These are phyloP conservation scores for Discoglossus pictus DNA, from an alignment of 2,797 vertebrate genomes.

Conservation along the genomic window DNA sequence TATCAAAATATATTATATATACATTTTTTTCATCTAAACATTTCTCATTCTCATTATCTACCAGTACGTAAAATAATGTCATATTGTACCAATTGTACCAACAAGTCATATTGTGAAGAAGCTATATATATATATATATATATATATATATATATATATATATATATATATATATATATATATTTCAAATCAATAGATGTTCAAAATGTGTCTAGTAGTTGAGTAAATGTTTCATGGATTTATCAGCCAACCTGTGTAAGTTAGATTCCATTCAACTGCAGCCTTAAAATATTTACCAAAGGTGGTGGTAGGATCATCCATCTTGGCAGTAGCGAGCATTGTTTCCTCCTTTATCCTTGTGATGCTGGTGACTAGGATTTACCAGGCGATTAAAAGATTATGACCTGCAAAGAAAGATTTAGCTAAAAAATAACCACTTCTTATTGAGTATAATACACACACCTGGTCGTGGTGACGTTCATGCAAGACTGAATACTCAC, in stretches of 20 bases:
- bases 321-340: conserved; percentile 16
- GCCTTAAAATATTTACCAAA: conserved; percentile 35
- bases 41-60: too few relatives aligned
- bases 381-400: conserved; percentile 38
- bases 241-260: background rate
- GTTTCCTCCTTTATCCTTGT: conserved; percentile 25
- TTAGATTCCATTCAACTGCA: conserved; percentile 27
- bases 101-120: too few relatives aligned
- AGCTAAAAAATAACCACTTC: conserved; percentile 31
- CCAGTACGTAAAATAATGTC: too few relatives aligned
- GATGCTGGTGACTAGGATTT: conserved; percentile 32
- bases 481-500: background rate
- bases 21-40: too few relatives aligned
- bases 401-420: conserved; percentile 13
- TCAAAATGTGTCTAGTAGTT: too few relatives aligned
- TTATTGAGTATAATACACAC: conserved; percentile 15
- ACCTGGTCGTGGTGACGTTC: conserved; percentile 15
- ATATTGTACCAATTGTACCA: too few relatives aligned
- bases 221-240: background rate
- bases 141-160: background rate
- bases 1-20: too few relatives aligned
- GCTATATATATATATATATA: background rate
- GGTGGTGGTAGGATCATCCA: conserved; percentile 24
- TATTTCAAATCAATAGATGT: too few relatives aligned
- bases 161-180: background rate